Percentiles rank a stretch among this genome's conserved stretches.
These are phyloP conservation scores for Nycticebus coucang DNA, from an alignment of 2,113 vertebrate genomes.

Conservation along the genomic window DNA sequence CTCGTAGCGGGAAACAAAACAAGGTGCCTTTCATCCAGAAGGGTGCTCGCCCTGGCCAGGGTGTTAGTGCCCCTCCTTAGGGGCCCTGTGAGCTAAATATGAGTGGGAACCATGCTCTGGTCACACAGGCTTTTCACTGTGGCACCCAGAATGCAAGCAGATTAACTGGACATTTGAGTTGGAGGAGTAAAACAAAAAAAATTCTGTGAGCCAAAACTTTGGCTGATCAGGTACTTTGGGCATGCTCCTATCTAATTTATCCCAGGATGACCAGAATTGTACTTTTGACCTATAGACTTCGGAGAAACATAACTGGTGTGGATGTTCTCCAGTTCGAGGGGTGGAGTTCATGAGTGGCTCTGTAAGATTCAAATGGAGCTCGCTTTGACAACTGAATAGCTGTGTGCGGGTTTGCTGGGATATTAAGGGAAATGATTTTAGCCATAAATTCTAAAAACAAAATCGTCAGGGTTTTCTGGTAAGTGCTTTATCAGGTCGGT, in stretches of 20 bases:
- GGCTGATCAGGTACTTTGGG: background rate
- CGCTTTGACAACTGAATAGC: background rate
- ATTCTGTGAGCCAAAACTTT: background rate
- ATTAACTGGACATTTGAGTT: conserved; percentile 30
- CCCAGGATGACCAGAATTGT: background rate
- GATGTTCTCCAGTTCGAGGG: background rate
- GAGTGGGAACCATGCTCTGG: background rate
- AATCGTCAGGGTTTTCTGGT: conserved; percentile 34
- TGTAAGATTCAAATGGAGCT: background rate
- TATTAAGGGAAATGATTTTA: conserved; percentile 30
- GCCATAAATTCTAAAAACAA: conserved; percentile 30
- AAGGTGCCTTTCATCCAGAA: background rate
- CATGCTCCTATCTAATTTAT: background rate
- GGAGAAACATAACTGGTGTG: background rate
- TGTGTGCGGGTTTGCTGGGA: background rate
- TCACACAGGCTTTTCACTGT: background rate
- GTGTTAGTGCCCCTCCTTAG: background rate
- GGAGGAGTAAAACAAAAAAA: background rate
- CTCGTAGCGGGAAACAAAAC: background rate
- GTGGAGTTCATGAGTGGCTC: background rate
- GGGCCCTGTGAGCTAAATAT: background rate
- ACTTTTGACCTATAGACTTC: background rate
- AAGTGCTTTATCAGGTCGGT: background rate
- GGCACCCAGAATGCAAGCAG: conserved; percentile 21
- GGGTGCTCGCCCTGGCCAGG: background rate